Evolutionary conservation across 1,140 invertebrate species (phyloP).

Genomic region (Meteorus sp.): DNA sequence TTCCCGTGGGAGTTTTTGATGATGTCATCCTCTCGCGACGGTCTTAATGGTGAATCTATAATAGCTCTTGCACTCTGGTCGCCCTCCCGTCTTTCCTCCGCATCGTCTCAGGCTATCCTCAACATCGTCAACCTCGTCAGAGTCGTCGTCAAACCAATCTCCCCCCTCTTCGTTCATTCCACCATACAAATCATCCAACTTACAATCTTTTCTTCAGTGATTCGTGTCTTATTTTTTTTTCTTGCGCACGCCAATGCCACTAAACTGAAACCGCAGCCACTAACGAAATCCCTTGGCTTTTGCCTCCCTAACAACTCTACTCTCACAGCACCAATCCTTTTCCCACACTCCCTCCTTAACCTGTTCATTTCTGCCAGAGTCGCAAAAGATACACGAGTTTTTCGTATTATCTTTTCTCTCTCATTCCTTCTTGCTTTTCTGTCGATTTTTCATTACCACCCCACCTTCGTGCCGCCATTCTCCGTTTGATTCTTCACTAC

Average conservation of each 20-base stretch:
- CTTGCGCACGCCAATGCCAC: too few species aligned
- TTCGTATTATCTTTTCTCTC: neutral
- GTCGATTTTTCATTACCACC: neutral
- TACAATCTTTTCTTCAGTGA: slow-evolving; percentile 18
- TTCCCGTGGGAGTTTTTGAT: slow-evolving; percentile 6
- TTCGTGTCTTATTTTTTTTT: slow-evolving; percentile 26
- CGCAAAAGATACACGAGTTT: too few species aligned
- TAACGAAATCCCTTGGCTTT: slow-evolving; percentile 1
- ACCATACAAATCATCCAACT: neutral
- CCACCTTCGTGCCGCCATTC: neutral
- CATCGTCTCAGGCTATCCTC: neutral
- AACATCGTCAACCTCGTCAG: too few species aligned
- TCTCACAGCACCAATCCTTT: slow-evolving; percentile 18
- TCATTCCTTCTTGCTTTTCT: slow-evolving; percentile 2
- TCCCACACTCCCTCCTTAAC: slow-evolving; percentile 15
- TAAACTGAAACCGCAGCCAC: too few species aligned
- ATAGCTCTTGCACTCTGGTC: slow-evolving; percentile 21
- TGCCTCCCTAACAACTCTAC: neutral
- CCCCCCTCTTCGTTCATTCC: neutral
- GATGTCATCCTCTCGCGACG: slow-evolving; percentile 17
- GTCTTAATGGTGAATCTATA: slow-evolving; percentile 31
- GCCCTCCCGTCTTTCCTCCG: neutral
- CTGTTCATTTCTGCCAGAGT: neutral
- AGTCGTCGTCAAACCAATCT: too few species aligned
- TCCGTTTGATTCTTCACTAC: neutral